Evolutionary conservation across 1,140 invertebrate genomes (phyloP).

Genomic region (Cherax quadricarinatus): DNA sequence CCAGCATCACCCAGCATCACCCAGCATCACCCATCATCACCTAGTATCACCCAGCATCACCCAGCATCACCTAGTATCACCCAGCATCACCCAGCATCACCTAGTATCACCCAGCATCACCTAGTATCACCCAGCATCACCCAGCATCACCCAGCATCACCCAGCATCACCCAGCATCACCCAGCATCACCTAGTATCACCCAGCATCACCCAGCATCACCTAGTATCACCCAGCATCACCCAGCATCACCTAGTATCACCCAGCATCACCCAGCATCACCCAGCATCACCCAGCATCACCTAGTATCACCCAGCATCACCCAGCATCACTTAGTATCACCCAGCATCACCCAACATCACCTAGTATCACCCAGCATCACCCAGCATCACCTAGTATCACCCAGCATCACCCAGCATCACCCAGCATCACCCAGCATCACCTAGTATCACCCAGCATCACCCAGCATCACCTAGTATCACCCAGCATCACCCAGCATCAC

Average conservation of each 20-base stretch:
- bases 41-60: background rate
- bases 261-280: background rate
- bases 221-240: background rate
- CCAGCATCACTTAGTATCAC: background rate
- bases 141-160: too few species aligned
- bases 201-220: background rate
- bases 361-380: background rate
- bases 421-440: background rate
- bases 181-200: background rate
- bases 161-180: background rate
- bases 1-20: background rate
- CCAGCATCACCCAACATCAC: background rate
- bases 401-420: background rate
- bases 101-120: background rate
- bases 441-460: background rate
- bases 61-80: background rate
- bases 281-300: background rate
- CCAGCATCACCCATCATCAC: too few species aligned
- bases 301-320: background rate
- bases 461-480: background rate
- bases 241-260: background rate
- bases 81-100: background rate
- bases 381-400: background rate
- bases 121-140: too few species aligned
- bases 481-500: background rate